Base-by-base conservation (phyloP, 2,113 vertebrate species). In the Paraplagusia blochii region DNA sequence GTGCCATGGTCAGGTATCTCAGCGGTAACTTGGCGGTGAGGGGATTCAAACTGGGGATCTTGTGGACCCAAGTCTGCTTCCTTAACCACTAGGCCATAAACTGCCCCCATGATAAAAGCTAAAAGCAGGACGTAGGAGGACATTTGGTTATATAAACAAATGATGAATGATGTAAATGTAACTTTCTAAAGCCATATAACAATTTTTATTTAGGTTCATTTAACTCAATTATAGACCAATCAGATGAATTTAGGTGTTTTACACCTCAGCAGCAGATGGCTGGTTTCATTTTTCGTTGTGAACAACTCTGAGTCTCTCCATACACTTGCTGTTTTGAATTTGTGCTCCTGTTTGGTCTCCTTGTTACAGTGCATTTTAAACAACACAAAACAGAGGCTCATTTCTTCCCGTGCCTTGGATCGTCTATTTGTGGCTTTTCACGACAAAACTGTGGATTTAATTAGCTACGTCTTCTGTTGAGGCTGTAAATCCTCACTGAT, bases 401-500 rank as follows among this genome's bases (percentile, higher is more conserved):
- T 11, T 46, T 45, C 48, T 44, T 33, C 17, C 36, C 6, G 22
- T 29, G 22, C 22, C 22, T 29, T 29, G 9, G 11, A 12, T 16
- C 43, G 19, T 39, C 13, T 14, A 40, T 66, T 11, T 4, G 12
- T 53, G 14, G 5, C 29, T 53, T 38, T 44, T n/a, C 8, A 50
- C 8, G 11, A 22, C 13, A n/a, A 9, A 14, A 50, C 63, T 51
- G 34, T 66, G 52, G 52, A 53, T 61, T 63, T 49, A 34, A 39
- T 72, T 51, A 52, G 22, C 35, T 58, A 39, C 12, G 29, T 57
- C 4, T 61, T 72, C 70, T 72, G n/a, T 4, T 44, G 11, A 44
- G 35, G 54, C 33, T 35, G 11, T 60, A 69, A 40, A 46, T 74
- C 12, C 53, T 33, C 33, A 48, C 3, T 52, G 35, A 46, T 50